phyloP scores from a whole-genome alignment of 2,797 vertebrate species.

The Betta splendens region DNA sequence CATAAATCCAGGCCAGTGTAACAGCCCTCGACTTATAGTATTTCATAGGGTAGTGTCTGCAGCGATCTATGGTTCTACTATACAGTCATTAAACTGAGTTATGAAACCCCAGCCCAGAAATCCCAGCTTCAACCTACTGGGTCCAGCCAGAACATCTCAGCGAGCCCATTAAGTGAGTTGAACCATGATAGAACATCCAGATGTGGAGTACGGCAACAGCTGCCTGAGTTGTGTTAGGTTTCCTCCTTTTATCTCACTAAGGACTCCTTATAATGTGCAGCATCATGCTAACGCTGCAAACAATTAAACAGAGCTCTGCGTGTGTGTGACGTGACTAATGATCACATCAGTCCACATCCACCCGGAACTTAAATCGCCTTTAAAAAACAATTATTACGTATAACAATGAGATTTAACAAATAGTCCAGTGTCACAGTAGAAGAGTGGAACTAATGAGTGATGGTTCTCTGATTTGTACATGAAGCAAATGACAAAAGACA shows the following conservation, averaged over 20 bases:
- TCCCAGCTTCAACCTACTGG: neutral
- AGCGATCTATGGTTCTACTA: slow-evolving; percentile 1
- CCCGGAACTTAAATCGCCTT: slow-evolving; percentile 12
- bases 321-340: slow-evolving; percentile 25
- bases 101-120: slow-evolving; percentile 12
- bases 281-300: slow-evolving; percentile 27
- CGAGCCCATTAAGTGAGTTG: neutral
- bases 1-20: neutral
- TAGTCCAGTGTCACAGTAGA: neutral
- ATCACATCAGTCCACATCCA: slow-evolving; percentile 25
- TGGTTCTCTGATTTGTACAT: slow-evolving; percentile 1
- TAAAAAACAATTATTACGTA: neutral
- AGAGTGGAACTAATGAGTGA: neutral
- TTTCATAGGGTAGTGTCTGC: slow-evolving; percentile 15
- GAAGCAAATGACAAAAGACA: slow-evolving; percentile 4
- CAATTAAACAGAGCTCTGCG: slow-evolving; percentile 16
- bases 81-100: slow-evolving; percentile 17
- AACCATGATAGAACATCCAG: neutral
- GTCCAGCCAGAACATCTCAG: neutral
- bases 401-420: slow-evolving; percentile 11
- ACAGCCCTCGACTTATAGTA: slow-evolving; percentile 16
- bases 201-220: neutral
- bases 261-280: slow-evolving; percentile 24
- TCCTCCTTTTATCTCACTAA: too few relatives aligned
- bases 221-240: neutral